Percentiles rank a stretch among this genome's conserved stretches.
Conservation (phyloP, 2,113 vertebrate species). For the Pardalotus punctatus region DNA sequence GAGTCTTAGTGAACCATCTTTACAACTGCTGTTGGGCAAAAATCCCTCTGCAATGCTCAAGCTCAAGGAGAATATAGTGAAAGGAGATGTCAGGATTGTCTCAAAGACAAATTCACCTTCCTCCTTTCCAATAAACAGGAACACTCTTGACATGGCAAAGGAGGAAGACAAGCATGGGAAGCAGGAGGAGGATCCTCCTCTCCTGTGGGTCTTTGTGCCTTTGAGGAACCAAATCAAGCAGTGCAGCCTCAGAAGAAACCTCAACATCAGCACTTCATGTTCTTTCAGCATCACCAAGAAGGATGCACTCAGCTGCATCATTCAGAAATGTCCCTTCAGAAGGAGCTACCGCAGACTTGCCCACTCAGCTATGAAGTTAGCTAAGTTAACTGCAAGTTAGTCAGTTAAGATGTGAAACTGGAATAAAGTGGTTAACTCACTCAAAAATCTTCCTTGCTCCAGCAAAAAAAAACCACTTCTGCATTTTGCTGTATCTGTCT, state of each 20-base stretch:
- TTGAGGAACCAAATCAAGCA: background rate
- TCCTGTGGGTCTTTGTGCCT: background rate
- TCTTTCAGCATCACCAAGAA: rapidly evolving
- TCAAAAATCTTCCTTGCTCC: background rate
- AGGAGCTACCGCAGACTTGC: rapidly evolving
- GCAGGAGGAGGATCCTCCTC: background rate
- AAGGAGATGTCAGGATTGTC: background rate
- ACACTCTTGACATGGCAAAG: rapidly evolving
- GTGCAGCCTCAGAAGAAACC: background rate
- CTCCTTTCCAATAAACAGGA: background rate
- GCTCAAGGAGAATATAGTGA: background rate
- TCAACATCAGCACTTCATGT: background rate
- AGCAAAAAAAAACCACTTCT: background rate
- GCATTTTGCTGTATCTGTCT: background rate
- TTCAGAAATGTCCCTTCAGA: background rate
- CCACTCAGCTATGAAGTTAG: background rate
- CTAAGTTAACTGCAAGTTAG: background rate
- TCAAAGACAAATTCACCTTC: background rate
- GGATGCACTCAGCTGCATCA: background rate
- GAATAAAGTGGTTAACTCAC: background rate
- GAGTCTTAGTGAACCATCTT: background rate
- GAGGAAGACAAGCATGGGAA: background rate
- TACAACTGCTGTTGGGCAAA: background rate
- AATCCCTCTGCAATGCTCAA: background rate
- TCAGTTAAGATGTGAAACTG: background rate